Evolutionary conservation across 2,888 invertebrate species (phyloP).

Genomic region (Eupithecia abbreviata): DNA sequence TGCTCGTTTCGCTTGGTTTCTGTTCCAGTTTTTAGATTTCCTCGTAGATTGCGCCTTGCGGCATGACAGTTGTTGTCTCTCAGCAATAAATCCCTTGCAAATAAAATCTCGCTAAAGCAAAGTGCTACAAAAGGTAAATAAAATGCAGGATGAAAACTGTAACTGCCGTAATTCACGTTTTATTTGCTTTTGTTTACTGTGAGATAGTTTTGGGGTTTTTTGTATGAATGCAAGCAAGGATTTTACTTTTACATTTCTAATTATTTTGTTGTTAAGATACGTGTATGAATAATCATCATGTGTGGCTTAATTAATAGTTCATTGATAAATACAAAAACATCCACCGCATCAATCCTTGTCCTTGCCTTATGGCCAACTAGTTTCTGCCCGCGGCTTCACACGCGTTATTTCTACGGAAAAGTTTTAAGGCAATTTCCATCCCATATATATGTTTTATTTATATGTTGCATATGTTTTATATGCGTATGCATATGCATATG

Average conservation of each 20-base stretch:
- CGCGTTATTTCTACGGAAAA: no score
- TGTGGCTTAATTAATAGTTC: not conserved
- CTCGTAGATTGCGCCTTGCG: slow-evolving; percentile 20
- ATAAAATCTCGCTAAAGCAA: slow-evolving; percentile 15
- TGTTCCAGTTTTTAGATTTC: slow-evolving; percentile 10
- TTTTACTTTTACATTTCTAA: not conserved
- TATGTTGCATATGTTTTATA: no score
- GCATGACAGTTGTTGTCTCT: slow-evolving; percentile 23
- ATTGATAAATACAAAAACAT: not conserved
- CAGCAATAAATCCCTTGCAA: slow-evolving; percentile 13
- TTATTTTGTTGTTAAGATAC: not conserved
- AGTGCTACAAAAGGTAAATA: slow-evolving; percentile 12
- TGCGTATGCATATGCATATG: no score
- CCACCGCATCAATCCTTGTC: not conserved
- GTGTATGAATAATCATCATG: not conserved
- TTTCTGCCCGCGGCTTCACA: no score
- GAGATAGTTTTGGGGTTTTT: not conserved
- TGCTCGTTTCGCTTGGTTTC: slow-evolving; percentile 14
- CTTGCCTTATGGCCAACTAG: not conserved
- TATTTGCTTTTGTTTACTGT: not conserved
- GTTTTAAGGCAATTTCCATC: no score
- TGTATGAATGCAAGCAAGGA: not conserved
- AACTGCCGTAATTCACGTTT: slow-evolving; percentile 4
- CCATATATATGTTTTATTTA: no score
- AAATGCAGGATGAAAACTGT: slow-evolving; percentile 11